Evolutionary conservation across 2,888 invertebrate genomes (phyloP), one percentile per base, ranked within the genome.

Genomic region (Eucriotettix oculatus): DNA sequence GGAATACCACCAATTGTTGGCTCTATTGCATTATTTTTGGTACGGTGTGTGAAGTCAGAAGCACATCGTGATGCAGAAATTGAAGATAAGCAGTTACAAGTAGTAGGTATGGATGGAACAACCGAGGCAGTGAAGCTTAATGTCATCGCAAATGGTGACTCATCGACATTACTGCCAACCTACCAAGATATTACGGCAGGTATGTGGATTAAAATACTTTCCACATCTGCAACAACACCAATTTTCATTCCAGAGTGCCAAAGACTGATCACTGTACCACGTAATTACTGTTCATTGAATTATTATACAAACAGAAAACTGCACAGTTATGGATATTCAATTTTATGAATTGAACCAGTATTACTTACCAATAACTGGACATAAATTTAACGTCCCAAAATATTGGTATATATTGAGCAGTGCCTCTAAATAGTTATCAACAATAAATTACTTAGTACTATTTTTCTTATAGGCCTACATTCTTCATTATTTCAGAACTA

Each of bases 1-100:
- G 94, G 94, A 1, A 77, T 89, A 58, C 91, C 93, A 11, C 92
- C 94, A 0, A 77, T 92, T 42, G 68, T 92, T 1, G 93, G 92
- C 9, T 86, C 90, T 7, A 71, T 85, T 10, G 74, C 86, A 1
- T 79, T 89, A 78, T 84, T 82, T 68, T 69, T 83, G 12, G 81
- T 86, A 58, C 77, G 79, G 56, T 82, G 76, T 64, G 77, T 82
- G 5, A 74, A 75, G 61, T 74, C 77, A 40, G 74, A 77, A 42
- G 59, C 42, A 16, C 42, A 42, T 40, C 48, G 52, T 2, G 52
- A 43, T 12, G 53, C 55, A 41, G 56, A 52, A 42, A 54, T 54
- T 10, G 54, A 42, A 16, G 56, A 61, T 16, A 58, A 56, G 42
- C 16, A 57, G 29, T 41, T 58, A 40, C 42, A 52, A n/a, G 58